Conservation (phyloP, 2,888 invertebrate genomes). For the Ophion obscuratus region DNA sequence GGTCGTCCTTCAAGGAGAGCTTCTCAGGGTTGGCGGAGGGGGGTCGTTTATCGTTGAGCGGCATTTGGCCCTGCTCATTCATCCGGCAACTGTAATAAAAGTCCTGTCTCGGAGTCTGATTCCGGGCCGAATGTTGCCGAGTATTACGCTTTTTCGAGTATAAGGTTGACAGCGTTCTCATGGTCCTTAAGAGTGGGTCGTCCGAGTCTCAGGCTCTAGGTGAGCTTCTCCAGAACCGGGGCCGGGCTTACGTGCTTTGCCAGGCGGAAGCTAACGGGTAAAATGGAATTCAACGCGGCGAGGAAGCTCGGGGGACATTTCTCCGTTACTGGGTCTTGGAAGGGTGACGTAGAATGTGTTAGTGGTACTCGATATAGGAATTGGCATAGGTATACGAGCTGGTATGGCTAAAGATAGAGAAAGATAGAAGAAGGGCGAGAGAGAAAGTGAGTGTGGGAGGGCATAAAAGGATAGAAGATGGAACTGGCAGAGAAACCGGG, state of each 20-base stretch:
- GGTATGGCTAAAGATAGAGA: slow-evolving; percentile 31
- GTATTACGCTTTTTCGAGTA: slow-evolving; percentile 38
- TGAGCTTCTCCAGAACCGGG: slow-evolving; percentile 64
- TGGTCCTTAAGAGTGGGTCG: slow-evolving; percentile 26
- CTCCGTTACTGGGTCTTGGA: slow-evolving; percentile 23
- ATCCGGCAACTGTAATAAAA: slow-evolving; percentile 43
- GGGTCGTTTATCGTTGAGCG: slow-evolving; percentile 21
- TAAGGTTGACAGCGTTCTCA: slow-evolving; percentile 32
- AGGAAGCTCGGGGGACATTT: slow-evolving; percentile 69
- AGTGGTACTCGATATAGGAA: slow-evolving; percentile 14
- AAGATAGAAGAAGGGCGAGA: slow-evolving; percentile 9
- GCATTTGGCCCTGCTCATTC: slow-evolving; percentile 35
- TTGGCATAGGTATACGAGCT: slow-evolving; percentile 37
- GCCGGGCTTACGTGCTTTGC: slow-evolving; percentile 67
- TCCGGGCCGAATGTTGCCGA: slow-evolving; percentile 23
- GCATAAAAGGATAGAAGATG: slow-evolving; percentile 38
- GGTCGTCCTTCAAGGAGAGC: not conserved
- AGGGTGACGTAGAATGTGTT: slow-evolving; percentile 20
- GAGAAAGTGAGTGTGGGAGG: slow-evolving; percentile 29
- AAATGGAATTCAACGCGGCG: slow-evolving; percentile 69
- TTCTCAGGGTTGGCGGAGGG: not conserved
- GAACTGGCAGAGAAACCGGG: slow-evolving; percentile 58
- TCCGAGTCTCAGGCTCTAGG: slow-evolving; percentile 31
- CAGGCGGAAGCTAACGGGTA: slow-evolving; percentile 66
- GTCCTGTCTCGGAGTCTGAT: slow-evolving; percentile 27